Evolutionary conservation across 1,140 invertebrate species (phyloP), one percentile per base, ranked within the genome.

Genomic region (Hermetia illucens): DNA sequence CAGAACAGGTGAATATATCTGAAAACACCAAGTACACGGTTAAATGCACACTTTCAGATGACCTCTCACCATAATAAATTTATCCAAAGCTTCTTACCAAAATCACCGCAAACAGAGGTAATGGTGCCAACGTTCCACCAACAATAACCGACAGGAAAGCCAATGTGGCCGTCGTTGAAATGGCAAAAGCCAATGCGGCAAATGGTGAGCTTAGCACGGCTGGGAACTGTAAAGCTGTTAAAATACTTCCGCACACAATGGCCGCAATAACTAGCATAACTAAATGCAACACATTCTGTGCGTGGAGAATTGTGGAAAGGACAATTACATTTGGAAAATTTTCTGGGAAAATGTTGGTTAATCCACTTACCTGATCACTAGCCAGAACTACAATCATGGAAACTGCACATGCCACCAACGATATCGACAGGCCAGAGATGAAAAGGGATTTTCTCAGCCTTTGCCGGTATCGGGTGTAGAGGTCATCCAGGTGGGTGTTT

Each of bases 101-200:
- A 46, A 79, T 65, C 0, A 79, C 57, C 5, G 74, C 71, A 45
- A 77, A 78, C 18, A 79, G 63, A 2, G 74, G 71, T 36, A 78
- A 49, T 1, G 73, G 70, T 2, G 74, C 73, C 44, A 61, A 44
- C 34, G 55, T 46, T 17, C 45, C 48, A 25, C 58, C 57, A 3
- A 52, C 57, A 18, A 58, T 55, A 41, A 52, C 55, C 31, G 57
- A 53, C 44, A 58, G 56, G 13, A 49, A 53, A 25, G 55, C 58
- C 39, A 61, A 42, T 31, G 52, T 52, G 36, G 55, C 56, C 36
- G 58, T 60, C 36, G 55, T 58, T 32, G 57, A 48, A 43, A 58
- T 53, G 34, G 58, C 55, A 45, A 61, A 58, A 9, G 53, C 51
- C 45, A 61, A 41, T 27, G 57, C 58, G 8, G 55, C 55, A 15